Conservation (phyloP, 2,888 invertebrate genomes). For the Polymixis flavicincta region DNA sequence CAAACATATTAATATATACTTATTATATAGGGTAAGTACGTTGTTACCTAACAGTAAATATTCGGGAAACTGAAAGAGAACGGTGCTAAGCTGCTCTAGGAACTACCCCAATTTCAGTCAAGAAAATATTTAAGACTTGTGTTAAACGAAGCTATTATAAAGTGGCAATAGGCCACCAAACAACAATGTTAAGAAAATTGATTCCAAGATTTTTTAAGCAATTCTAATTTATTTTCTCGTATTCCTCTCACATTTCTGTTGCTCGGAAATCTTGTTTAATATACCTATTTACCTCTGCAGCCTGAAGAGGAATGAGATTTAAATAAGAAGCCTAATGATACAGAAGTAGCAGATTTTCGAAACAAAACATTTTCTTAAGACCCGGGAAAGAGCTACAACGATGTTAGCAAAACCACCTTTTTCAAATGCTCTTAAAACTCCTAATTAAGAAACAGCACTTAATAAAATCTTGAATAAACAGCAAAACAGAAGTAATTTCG, state of each 20-base stretch:
- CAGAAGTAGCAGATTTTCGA: constrained; percentile 27
- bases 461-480: constrained; percentile 36
- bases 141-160: constrained; percentile 58
- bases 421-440: constrained; percentile 25
- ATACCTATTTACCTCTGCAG: neutral
- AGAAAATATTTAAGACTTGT: constrained; percentile 44
- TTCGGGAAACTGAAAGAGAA: neutral
- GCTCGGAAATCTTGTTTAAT: neutral
- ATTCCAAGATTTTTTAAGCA: constrained; percentile 18
- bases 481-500: constrained; percentile 33
- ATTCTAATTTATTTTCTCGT: neutral
- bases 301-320: constrained; percentile 7
- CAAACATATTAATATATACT: neutral
- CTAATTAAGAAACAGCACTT: constrained; percentile 47
- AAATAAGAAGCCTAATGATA: constrained; percentile 29
- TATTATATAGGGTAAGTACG: neutral
- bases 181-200: constrained; percentile 36
- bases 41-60: constrained; percentile 23
- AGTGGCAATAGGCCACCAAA: constrained; percentile 30
- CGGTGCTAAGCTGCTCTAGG: constrained; percentile 28
- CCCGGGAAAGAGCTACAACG: constrained; percentile 15
- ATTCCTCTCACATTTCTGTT: neutral
- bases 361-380: constrained; percentile 32
- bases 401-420: constrained; percentile 21
- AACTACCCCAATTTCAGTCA: constrained; percentile 33